Evolutionary conservation across 2,797 vertebrate genomes (phyloP).

Genomic region (Leptodactylus fallax): DNA sequence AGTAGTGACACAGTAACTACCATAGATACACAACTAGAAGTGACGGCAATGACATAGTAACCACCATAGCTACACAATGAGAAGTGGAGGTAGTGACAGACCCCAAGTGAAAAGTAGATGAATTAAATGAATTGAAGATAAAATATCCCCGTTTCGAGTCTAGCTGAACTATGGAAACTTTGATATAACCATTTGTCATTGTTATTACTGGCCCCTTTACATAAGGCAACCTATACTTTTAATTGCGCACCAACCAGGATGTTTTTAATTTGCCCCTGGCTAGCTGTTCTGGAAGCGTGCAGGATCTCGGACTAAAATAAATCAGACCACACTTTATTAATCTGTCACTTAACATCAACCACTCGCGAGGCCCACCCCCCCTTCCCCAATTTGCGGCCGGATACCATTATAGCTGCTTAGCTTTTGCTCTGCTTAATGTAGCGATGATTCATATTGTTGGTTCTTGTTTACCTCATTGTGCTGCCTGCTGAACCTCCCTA

Average conservation of each 20-base stretch:
- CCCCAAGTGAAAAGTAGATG: no score
- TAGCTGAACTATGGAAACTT: neutral
- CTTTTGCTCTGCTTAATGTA: slow-evolving; percentile 25
- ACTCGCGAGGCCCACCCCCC: neutral
- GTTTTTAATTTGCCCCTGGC: slow-evolving; percentile 21
- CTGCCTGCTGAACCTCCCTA: neutral
- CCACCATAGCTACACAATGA: neutral
- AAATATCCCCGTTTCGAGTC: neutral
- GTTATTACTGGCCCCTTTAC: slow-evolving; percentile 1
- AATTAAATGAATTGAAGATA: neutral
- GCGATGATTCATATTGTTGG: slow-evolving; percentile 44
- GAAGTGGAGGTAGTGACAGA: no score
- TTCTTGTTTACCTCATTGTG: slow-evolving; percentile 27
- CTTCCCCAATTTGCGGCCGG: slow-evolving; percentile 3
- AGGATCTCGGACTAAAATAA: slow-evolving; percentile 18
- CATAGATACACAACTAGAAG: neutral
- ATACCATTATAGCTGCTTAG: neutral
- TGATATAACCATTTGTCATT: neutral
- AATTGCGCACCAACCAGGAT: slow-evolving; percentile 1
- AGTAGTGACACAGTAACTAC: neutral
- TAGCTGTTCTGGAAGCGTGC: slow-evolving; percentile 4
- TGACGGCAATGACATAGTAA: neutral
- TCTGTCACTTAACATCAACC: slow-evolving; percentile 6
- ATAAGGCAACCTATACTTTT: slow-evolving; percentile 5
- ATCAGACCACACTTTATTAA: slow-evolving; percentile 12